These are phyloP conservation scores for Mormoops blainvillei DNA, from an alignment of 2,113 vertebrate genomes.

Conservation along the genomic window DNA sequence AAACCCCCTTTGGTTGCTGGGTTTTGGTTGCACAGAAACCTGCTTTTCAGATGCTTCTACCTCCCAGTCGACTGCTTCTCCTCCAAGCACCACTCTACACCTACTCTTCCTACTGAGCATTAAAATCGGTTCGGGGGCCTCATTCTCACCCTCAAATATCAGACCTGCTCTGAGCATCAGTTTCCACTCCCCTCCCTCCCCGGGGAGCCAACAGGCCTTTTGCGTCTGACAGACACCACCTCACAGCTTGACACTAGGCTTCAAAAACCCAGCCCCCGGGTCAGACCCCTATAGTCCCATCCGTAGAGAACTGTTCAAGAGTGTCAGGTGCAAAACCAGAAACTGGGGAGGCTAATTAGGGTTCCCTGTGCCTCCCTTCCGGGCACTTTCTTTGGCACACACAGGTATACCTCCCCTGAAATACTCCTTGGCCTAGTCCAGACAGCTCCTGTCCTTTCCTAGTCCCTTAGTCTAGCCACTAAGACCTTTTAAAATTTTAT, in stretches of 20 bases:
- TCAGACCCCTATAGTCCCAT: background rate
- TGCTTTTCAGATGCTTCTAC: background rate
- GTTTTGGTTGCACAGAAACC: background rate
- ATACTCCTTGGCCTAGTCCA: background rate
- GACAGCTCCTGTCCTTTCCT: background rate
- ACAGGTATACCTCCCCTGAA: background rate
- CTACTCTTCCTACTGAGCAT: background rate
- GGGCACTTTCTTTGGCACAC: background rate
- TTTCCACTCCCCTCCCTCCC: accelerated
- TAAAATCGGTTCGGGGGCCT: background rate
- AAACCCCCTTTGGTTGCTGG: background rate
- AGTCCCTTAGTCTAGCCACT: background rate
- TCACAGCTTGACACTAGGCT: background rate
- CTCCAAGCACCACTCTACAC: background rate
- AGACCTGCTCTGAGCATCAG: background rate
- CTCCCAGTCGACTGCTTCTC: background rate
- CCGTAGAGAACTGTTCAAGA: background rate
- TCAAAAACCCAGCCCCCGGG: background rate
- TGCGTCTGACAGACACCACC: background rate
- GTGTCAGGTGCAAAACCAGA: background rate
- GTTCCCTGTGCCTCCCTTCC: background rate
- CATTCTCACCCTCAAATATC: background rate
- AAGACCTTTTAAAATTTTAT: background rate
- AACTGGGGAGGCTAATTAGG: background rate
- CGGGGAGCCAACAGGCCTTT: background rate